A percentile compares a stretch with the other conserved stretches of the same genome.
phyloP scores from a whole-genome alignment of 2,888 invertebrate genomes.

The Melieria picta region DNA sequence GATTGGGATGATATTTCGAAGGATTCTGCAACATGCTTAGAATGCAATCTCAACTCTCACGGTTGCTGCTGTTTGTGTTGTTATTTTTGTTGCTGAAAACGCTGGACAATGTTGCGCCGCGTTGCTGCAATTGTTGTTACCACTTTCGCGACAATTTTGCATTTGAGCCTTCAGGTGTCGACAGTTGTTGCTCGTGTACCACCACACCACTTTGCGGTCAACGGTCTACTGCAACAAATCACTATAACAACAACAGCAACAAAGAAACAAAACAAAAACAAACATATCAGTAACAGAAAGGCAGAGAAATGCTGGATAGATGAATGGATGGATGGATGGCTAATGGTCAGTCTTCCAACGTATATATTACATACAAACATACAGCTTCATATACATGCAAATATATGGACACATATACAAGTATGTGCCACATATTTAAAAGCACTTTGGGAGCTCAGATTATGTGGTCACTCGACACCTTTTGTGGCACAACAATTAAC shows the following conservation, averaged over 20 bases:
- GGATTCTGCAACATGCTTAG: constrained; percentile 66
- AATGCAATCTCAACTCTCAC: constrained; percentile 41
- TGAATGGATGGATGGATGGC: constrained; percentile 36
- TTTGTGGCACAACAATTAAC: constrained; percentile 36
- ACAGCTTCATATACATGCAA: neutral
- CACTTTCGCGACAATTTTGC: constrained; percentile 42
- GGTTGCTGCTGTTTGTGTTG: constrained; percentile 1
- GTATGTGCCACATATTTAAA: too few relatives aligned
- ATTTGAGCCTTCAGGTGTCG: constrained; percentile 36
- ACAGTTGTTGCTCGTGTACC: constrained; percentile 27
- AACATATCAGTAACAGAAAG: constrained; percentile 34
- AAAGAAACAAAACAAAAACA: constrained; percentile 37
- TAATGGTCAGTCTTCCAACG: too few relatives aligned
- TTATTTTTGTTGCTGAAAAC: neutral
- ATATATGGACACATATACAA: neutral
- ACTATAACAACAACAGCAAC: constrained; percentile 37
- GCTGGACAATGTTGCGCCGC: neutral
- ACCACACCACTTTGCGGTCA: constrained; percentile 46
- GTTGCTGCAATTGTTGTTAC: constrained; percentile 37
- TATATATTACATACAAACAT: too few relatives aligned
- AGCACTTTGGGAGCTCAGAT: too few relatives aligned
- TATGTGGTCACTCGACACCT: constrained; percentile 34
- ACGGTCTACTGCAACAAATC: constrained; percentile 44
- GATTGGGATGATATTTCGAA: constrained; percentile 67
- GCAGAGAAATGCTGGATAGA: constrained; percentile 23